Conservation (phyloP, 2,888 invertebrate species). For the Scelioninae gen. 1 region DNA sequence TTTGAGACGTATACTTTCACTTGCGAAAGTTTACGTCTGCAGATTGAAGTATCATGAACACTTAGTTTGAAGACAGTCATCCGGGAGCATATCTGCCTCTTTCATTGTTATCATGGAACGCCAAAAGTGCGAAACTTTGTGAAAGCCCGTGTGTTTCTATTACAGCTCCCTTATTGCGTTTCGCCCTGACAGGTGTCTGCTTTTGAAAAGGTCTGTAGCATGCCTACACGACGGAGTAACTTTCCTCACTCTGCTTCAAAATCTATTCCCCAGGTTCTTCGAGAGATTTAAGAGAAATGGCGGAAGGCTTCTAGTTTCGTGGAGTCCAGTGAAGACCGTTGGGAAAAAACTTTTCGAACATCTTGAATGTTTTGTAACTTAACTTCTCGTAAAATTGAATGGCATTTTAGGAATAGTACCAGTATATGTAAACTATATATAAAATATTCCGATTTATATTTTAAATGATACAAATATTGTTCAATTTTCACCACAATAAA, state of each 20-base stretch:
- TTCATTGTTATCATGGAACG: constrained; percentile 56
- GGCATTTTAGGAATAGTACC: too few relatives aligned
- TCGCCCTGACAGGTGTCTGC: constrained; percentile 63
- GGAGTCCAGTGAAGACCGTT: constrained; percentile 27
- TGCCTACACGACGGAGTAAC: constrained; percentile 49
- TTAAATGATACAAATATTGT: too few relatives aligned
- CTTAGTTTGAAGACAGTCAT: constrained; percentile 63
- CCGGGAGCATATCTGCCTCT: constrained; percentile 57
- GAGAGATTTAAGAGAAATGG: constrained; percentile 6
- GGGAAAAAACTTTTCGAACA: constrained; percentile 21
- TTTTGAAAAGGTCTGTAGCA: constrained; percentile 60
- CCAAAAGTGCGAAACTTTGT: constrained; percentile 63
- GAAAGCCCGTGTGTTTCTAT: constrained; percentile 64
- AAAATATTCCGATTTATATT: too few relatives aligned
- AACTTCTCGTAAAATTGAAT: too few relatives aligned
- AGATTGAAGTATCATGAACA: constrained; percentile 64
- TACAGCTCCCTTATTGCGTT: constrained; percentile 60
- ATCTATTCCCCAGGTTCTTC: constrained; percentile 45
- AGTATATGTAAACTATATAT: too few relatives aligned
- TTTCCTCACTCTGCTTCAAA: constrained; percentile 51
- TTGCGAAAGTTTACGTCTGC: constrained; percentile 52
- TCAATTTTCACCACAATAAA: too few relatives aligned
- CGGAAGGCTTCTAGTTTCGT: constrained; percentile 11
- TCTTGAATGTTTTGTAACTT: constrained; percentile 24
- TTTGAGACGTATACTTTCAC: constrained; percentile 38